Percentiles rank a stretch among this genome's conserved stretches.
phyloP scores from a whole-genome alignment of 2,113 vertebrate genomes.

The Anser brachyrhynchus region DNA sequence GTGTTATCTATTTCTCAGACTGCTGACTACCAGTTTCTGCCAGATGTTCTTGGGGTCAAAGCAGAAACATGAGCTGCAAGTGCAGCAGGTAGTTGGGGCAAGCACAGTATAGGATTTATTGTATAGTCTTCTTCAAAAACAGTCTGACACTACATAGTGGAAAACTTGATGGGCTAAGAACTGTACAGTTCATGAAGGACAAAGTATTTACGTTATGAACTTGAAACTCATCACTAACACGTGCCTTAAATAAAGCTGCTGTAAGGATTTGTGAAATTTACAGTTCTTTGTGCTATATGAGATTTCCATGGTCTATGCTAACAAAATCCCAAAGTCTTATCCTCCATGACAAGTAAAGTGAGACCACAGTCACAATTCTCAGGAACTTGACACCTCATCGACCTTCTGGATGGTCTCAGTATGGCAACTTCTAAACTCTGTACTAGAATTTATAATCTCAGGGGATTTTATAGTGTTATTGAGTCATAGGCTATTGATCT shows the following conservation, averaged over 20 bases:
- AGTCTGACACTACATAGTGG: fast-evolving
- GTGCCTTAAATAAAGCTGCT: background rate
- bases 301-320: background rate
- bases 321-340: background rate
- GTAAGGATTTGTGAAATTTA: background rate
- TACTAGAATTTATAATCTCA: background rate
- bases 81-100: background rate
- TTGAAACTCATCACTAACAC: background rate
- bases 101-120: background rate
- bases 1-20: background rate
- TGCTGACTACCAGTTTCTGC: background rate
- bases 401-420: background rate
- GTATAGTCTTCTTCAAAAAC: background rate
- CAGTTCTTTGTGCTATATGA: background rate
- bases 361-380: background rate
- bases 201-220: background rate
- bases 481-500: background rate
- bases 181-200: background rate
- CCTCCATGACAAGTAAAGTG: background rate
- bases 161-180: background rate
- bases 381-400: background rate
- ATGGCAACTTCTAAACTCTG: background rate
- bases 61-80: background rate
- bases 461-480: background rate
- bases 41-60: background rate